A percentile compares a stretch with the other conserved stretches of the same genome.
These are phyloP conservation scores for Conopomorpha cramerella DNA, from an alignment of 1,140 invertebrate genomes.

Conservation along the genomic window DNA sequence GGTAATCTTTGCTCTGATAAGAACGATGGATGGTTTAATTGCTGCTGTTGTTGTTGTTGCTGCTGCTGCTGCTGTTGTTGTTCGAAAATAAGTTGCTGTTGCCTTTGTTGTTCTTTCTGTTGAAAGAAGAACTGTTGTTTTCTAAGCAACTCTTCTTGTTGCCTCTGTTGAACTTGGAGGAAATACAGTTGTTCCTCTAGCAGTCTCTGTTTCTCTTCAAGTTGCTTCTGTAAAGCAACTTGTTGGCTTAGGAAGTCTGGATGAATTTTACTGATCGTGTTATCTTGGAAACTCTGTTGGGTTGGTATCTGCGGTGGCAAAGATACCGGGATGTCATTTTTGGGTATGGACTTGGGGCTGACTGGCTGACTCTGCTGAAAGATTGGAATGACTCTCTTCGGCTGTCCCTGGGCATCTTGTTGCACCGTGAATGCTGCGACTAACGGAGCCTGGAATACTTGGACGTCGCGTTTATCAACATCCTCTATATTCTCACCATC, in stretches of 20 bases:
- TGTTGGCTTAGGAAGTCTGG: constrained; percentile 42
- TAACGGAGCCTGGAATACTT: constrained; percentile 78
- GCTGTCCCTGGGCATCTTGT: constrained; percentile 74
- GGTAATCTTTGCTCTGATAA: constrained; percentile 44
- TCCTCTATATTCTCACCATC: constrained; percentile 68
- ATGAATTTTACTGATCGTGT: too few species aligned
- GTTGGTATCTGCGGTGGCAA: too few species aligned
- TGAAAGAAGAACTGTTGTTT: constrained; percentile 65
- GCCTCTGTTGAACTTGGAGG: constrained; percentile 70
- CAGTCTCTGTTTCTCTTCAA: constrained; percentile 70
- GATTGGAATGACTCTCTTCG: constrained; percentile 75
- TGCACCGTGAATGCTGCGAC: constrained; percentile 83
- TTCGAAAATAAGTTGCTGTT: constrained; percentile 59
- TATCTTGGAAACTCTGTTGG: too few species aligned
- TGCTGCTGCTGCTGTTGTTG: constrained; percentile 36
- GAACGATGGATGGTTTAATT: constrained; percentile 56
- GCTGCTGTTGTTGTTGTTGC: constrained; percentile 50
- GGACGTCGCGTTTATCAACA: constrained; percentile 72
- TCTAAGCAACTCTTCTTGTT: constrained; percentile 70
- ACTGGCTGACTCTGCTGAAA: constrained; percentile 19
- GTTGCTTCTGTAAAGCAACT: constrained; percentile 58
- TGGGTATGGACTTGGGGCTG: constrained; percentile 12
- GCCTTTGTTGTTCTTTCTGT: constrained; percentile 56
- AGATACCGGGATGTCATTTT: too few species aligned
- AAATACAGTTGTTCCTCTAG: constrained; percentile 71